Conservation (phyloP, 2,113 vertebrate species). For the Lagopus muta region DNA sequence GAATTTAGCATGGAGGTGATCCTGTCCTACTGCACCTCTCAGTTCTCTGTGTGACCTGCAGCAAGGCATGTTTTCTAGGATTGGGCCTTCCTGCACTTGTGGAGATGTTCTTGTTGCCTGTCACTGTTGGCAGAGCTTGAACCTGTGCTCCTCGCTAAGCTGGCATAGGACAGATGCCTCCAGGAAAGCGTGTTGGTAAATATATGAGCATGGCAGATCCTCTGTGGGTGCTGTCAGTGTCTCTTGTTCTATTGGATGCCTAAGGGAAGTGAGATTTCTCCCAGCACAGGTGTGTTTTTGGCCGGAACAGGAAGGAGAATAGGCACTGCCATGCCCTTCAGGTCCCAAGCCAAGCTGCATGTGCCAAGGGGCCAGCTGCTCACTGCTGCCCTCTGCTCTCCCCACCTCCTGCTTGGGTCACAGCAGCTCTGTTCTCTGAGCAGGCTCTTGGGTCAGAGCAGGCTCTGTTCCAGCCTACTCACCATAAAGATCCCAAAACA, state of each 20-base stretch:
- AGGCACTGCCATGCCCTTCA: background rate
- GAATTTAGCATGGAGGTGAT: background rate
- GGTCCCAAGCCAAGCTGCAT: background rate
- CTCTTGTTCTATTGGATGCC: background rate
- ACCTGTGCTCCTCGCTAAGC: background rate
- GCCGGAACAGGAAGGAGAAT: background rate
- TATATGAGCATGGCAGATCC: background rate
- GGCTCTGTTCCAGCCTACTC: background rate
- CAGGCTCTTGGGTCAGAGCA: background rate
- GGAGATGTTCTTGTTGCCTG: background rate
- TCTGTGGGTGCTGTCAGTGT: background rate
- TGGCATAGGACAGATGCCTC: background rate
- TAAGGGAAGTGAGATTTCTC: background rate
- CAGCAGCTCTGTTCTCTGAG: background rate
- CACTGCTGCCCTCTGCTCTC: background rate
- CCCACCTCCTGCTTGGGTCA: background rate
- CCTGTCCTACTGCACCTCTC: background rate
- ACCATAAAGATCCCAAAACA: too few relatives aligned
- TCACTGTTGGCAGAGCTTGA: background rate
- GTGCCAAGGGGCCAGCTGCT: background rate
- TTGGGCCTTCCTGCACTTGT: accelerated
- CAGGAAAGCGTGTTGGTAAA: background rate
- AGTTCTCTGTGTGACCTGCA: background rate
- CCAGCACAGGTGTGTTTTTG: background rate
- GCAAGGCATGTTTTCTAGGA: background rate